A percentile compares a stretch with the other conserved stretches of the same genome.
Evolutionary conservation across 2,113 vertebrate species (phyloP).

Genomic region (Poeciliopsis occidentalis): DNA sequence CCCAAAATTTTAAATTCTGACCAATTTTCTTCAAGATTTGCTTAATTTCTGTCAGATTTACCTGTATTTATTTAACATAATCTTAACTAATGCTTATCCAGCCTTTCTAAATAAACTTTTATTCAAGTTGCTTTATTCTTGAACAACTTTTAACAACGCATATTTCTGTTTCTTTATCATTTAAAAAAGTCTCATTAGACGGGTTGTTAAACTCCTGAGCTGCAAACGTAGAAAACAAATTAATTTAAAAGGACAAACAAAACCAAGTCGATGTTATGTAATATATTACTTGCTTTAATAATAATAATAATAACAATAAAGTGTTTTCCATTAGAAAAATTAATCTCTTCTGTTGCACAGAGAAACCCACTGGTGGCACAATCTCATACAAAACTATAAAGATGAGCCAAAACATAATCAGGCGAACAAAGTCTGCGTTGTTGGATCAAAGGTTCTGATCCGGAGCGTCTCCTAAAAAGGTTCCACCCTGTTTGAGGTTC

Average conservation of each 20-base stretch:
- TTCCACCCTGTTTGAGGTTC: neutral
- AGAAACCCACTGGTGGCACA: constrained; percentile 28
- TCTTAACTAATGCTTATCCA: too few species aligned
- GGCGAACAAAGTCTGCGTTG: neutral
- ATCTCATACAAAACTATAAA: constrained; percentile 24
- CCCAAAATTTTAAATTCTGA: neutral
- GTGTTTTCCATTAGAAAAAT: constrained; percentile 52
- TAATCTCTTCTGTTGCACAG: constrained; percentile 34
- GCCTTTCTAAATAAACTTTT: too few species aligned
- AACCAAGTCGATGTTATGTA: neutral
- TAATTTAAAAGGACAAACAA: neutral
- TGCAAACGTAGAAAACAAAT: neutral
- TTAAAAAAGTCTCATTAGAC: neutral
- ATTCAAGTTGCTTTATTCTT: neutral
- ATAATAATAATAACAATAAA: constrained; percentile 22
- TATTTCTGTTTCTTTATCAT: neutral
- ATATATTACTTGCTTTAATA: constrained; percentile 73
- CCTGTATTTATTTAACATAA: too few species aligned
- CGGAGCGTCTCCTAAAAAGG: neutral
- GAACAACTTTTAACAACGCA: neutral
- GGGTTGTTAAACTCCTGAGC: too few species aligned
- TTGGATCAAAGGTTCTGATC: neutral
- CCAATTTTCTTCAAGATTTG: neutral
- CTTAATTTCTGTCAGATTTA: too few species aligned
- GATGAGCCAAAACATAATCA: constrained; percentile 19